A percentile compares a stretch with the other conserved stretches of the same genome.
phyloP scores from a whole-genome alignment of 2,113 vertebrate species.

The Notothenia rossii region DNA sequence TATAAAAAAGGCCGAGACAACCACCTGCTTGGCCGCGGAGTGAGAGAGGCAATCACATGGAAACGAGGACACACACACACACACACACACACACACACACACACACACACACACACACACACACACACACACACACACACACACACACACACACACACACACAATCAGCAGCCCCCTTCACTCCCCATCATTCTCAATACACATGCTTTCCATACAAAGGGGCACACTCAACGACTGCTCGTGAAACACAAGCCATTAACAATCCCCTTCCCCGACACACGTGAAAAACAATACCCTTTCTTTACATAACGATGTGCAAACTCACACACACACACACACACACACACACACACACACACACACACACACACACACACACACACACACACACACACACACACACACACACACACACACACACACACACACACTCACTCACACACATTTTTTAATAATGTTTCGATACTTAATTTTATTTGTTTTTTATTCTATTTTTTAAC shows the following conservation, averaged over 20 bases:
- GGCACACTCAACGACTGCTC: conserved; percentile 19
- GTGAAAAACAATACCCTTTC: conserved; percentile 17
- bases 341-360: conserved; percentile 24
- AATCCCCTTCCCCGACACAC: conserved; percentile 7
- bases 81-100: conserved; percentile 36
- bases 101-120: too few relatives aligned
- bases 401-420: conserved; percentile 10
- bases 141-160: conserved; percentile 10
- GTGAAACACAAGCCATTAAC: conserved; percentile 27
- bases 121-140: conserved; percentile 24
- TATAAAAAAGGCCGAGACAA: conserved; percentile 73
- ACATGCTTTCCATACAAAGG: conserved; percentile 48
- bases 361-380: conserved; percentile 21
- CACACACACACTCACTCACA: conserved; percentile 27
- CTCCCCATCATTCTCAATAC: too few relatives aligned
- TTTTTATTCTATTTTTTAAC: too few relatives aligned
- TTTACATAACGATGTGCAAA: conserved; percentile 4
- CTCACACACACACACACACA: not conserved
- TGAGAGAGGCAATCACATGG: conserved; percentile 76
- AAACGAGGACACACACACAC: conserved; percentile 24
- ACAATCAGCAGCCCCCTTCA: conserved; percentile 26
- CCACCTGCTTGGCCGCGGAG: conserved; percentile 76
- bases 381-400: conserved; percentile 21
- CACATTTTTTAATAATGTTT: too few relatives aligned
- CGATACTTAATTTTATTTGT: too few relatives aligned